Base-by-base conservation (phyloP, 2,888 invertebrate genomes). In the Mesochorus sp. region DNA sequence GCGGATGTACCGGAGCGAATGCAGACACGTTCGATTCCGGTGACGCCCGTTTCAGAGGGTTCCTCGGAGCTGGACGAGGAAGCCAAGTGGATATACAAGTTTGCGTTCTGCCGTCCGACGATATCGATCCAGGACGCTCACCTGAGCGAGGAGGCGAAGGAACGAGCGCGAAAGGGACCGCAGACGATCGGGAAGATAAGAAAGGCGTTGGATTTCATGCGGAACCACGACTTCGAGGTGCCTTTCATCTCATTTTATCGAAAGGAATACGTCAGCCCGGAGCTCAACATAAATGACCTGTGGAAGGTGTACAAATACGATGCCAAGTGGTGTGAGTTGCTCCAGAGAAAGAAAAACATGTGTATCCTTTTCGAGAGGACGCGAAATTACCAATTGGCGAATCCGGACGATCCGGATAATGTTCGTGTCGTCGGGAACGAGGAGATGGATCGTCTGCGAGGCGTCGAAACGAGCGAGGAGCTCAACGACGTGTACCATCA, bases 241-340 rank as follows among this genome's bases (percentile, higher is more conserved):
- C 99, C 99, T 0, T 99, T 99, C 91, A 99, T 99, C 85, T 97
- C 97, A 0, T 98, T 98, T 91, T 99, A 99, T 90, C 94, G 99
- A 19, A 99, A 99, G 91, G 99, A 99, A 91, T 97, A 97, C 86
- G 97, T 98, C 0, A 96, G 96, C 87, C 97, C 97, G 0, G 98
- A 98, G 86, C 92, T 99, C 19, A 96, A 95, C 84, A 97, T 98
- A 66, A 97, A 97, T 86, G 98, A 99, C 88, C 92, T 99, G 51
- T 99, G 99, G 99, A 97, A 96, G 89, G 96, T 99, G 12, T 99
- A 97, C 92, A 95, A 96, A 87, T 97, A 93, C 91, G 98, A 98
- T 91, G 97, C 96, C 79, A 97, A 96, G 92, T 97, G 97, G 96
- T 97, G 97, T 88, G 97, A 97, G 90, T 92, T 98, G 79, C 94